Evolutionary conservation across 2,113 vertebrate species (phyloP).

Genomic region (Caloenas nicobarica): DNA sequence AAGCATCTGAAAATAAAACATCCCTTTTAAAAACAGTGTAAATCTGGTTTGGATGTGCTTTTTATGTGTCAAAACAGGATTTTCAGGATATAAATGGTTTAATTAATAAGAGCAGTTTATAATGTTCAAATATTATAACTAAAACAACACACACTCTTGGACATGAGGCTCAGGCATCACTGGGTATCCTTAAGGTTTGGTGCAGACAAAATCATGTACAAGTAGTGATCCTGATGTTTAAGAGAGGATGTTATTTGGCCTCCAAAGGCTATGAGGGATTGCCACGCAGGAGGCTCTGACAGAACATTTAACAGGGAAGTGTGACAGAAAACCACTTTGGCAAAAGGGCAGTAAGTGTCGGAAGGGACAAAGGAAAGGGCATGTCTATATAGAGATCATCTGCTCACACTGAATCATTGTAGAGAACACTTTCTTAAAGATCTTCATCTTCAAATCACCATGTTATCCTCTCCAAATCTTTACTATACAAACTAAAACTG

Average conservation of each 20-base stretch:
- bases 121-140: neutral
- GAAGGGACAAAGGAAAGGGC: neutral
- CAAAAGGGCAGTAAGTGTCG: neutral
- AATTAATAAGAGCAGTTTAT: neutral
- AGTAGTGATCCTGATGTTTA: neutral
- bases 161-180: neutral
- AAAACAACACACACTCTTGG: neutral
- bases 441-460: neutral
- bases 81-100: neutral
- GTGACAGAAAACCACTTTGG: neutral
- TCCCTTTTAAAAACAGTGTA: neutral
- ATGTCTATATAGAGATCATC: neutral
- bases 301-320: neutral
- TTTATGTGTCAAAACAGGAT: neutral
- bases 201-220: neutral
- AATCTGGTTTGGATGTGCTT: neutral
- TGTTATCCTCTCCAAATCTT: neutral
- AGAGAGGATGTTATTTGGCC: neutral
- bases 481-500: neutral
- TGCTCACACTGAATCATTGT: neutral
- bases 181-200: neutral
- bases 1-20: neutral
- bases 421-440: neutral
- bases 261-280: neutral
- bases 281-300: neutral